Evolutionary conservation across 2,113 vertebrate species (phyloP), one percentile per base, ranked within the genome.

Genomic region (Indicator indicator): DNA sequence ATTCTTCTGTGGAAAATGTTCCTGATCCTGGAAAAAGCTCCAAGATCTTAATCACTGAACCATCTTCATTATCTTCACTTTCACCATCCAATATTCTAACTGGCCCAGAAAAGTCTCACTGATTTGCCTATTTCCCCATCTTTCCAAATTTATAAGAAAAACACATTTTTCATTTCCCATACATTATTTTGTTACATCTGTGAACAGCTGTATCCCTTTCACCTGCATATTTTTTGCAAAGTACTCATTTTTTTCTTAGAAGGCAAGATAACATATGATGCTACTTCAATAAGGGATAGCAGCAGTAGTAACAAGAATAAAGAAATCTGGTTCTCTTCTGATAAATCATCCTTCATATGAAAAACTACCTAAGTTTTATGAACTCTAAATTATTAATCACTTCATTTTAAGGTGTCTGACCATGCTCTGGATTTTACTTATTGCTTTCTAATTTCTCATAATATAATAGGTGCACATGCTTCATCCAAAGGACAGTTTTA

Each of bases 321-420:
- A 87, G 28, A 12, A 60, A 81, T 68, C 89, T 85, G 1, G 4
- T 46, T 75, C 12, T 76, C 55, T 86, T 88, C 40, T 70, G 80
- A 74, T 83, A 73, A 92, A 58, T 9, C 50, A 86, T 44, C 23
- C 26, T 69, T 73, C 32, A 44, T 70, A 58, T 62, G 54, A 58
- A 80, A 83, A 88, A 16, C 4, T 38, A 26, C 40, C 10, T 18
- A 72, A 38, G 5, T 65, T 88, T 78, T 75, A 82, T 75, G 68
- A 89, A 75, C 77, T 92, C 26, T 91, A 75, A 89, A 81, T 90
- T 82, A 69, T 74, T 84, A 91, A 90, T 80, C 2, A 54, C 60
- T 94, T 89, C 12, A 75, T 78, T 81, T 89, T 56, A 84, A 87
- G 54, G 1, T 72, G 9, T 63, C 62, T 92, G 56, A 63, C 6